Conservation (phyloP, 1,140 invertebrate genomes). For the Drosophila punjabiensis region DNA sequence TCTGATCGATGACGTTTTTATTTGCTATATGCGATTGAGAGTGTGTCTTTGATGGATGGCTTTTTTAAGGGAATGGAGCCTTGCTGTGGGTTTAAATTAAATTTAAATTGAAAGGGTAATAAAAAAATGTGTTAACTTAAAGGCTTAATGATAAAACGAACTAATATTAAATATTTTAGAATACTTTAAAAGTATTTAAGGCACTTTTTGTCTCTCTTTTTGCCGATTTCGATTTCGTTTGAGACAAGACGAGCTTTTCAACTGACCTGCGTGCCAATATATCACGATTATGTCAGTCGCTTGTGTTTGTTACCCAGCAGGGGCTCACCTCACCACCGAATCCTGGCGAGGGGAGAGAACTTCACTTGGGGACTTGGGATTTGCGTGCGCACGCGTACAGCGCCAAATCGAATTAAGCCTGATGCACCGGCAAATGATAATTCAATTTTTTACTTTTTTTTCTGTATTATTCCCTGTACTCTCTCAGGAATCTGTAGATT, state of each 20-base stretch:
- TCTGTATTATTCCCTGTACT: background rate
- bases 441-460: conserved; percentile 64
- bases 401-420: conserved; percentile 82
- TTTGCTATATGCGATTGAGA: conserved; percentile 57
- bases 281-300: conserved; percentile 81
- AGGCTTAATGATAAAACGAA: background rate
- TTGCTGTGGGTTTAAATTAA: conserved; percentile 34
- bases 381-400: conserved; percentile 81
- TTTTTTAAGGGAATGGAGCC: background rate
- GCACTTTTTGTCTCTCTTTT: no score
- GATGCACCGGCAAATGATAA: conserved; percentile 79
- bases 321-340: conserved; percentile 32
- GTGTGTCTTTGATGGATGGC: conserved; percentile 61
- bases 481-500: conserved; percentile 41
- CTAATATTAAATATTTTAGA: background rate
- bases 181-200: no score
- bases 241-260: conserved; percentile 43
- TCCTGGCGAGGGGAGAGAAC: background rate
- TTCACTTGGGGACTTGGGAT: conserved; percentile 11
- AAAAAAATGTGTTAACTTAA: conserved; percentile 1
- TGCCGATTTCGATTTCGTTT: conserved; percentile 30
- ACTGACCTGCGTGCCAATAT: conserved; percentile 72
- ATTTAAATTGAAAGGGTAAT: conserved; percentile 56
- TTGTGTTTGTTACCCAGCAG: conserved; percentile 73
- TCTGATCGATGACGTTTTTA: conserved; percentile 84